Evolutionary conservation across 2,797 vertebrate genomes (phyloP), one percentile per base, ranked within the genome.

Genomic region (Thunnus albacares): DNA sequence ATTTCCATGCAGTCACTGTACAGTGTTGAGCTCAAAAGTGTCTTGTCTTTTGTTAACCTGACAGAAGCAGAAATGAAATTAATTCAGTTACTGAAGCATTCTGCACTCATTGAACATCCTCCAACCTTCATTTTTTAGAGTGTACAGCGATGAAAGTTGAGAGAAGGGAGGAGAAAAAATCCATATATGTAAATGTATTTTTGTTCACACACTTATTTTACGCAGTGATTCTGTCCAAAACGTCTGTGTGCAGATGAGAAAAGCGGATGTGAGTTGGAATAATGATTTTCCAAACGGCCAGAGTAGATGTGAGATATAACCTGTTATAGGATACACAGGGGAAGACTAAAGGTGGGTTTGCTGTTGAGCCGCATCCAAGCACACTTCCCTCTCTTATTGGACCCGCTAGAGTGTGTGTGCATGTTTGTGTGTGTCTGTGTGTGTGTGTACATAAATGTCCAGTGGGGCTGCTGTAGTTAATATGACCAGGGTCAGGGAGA

Each of bases 341-440:
- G 87, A 70, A 55, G 38, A 6, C 56, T 87, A 71, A 71, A 88
- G 70, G 78, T 82, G 75, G 78, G 86, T 87, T 92, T 76, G 70
- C 69, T 77, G 62, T 79, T 88, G 77, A 88, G 83, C 87, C 80
- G 73, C 86, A 88, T 86, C 87, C 84, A 89, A 90, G 75, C 82
- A 81, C 83, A 90, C 88, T 88, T 90, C 85, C 87, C 79, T 80
- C 57, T 90, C 56, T 92, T 88, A 92, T 72, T 90, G 84, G 88
- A 84, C 87, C 84, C 78, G 3, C 73, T 79, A 74, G 77, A 78
- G 70, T 53, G 28, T 77, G 63, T 79, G 63, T 70, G 18, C 1
- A 11, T 63, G 60, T 43, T 63, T 64, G 57, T 45, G 30, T 77
- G 33, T 65, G 30, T 71, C 33, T 38, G 52, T 17, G 43, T 67